Evolutionary conservation across 1,140 invertebrate genomes (phyloP).

Genomic region (Druon quercuslanigerum): DNA sequence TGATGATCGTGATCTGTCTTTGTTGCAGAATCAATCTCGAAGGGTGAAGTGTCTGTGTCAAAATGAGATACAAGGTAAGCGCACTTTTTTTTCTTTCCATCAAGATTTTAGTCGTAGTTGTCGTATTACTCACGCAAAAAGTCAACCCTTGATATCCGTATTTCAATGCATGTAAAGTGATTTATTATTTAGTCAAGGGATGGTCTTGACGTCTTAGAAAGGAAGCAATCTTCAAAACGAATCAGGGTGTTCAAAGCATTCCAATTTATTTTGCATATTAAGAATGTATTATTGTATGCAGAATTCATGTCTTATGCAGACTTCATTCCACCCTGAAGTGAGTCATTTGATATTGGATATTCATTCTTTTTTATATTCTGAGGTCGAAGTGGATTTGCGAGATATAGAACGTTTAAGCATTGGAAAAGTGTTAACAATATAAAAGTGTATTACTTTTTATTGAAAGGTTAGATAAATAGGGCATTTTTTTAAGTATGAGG

Average conservation of each 20-base stretch:
- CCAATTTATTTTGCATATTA: neutral
- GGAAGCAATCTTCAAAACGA: neutral
- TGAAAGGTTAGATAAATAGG: no score
- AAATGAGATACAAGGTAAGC: constrained; percentile 58
- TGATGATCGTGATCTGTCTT: constrained; percentile 49
- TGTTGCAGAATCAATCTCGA: constrained; percentile 46
- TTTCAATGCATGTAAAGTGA: no score
- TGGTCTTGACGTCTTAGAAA: neutral
- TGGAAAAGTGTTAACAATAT: neutral
- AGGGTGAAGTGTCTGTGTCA: constrained; percentile 40
- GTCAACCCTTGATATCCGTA: neutral
- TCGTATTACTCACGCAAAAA: neutral
- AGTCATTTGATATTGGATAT: neutral
- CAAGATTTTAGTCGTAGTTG: constrained; percentile 7
- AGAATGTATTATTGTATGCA: neutral
- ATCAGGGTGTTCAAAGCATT: neutral
- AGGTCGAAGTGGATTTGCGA: neutral
- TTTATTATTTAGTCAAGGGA: no score
- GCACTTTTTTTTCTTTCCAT: constrained; percentile 16
- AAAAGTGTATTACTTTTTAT: neutral
- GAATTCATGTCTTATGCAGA: neutral
- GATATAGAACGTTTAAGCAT: neutral
- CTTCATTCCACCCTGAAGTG: neutral
- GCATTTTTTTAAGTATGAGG: no score
- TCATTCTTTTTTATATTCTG: neutral